Conservation (phyloP, 1,140 invertebrate genomes). For the Acromyrmex echinatior region DNA sequence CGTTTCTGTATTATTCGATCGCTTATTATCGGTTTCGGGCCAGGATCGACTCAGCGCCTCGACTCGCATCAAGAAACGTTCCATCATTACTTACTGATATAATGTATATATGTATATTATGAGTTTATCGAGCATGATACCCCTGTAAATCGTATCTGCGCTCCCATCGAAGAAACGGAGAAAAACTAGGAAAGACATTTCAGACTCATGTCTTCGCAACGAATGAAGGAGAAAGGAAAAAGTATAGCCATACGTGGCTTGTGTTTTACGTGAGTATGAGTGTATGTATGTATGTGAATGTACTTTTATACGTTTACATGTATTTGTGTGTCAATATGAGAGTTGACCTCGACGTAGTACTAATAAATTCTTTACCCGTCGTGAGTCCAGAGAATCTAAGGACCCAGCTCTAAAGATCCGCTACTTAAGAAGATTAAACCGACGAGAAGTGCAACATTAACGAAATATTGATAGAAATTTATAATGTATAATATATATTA, state of each 20-base stretch:
- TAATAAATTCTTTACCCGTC: slow-evolving; percentile 61
- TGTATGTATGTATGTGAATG: not conserved
- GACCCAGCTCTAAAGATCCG: slow-evolving; percentile 56
- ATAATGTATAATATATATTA: slow-evolving; percentile 65
- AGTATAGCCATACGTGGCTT: not conserved
- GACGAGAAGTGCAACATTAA: slow-evolving; percentile 75
- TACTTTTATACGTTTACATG: not conserved
- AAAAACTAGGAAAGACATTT: slow-evolving; percentile 50
- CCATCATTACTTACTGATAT: slow-evolving; percentile 38
- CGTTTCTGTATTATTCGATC: slow-evolving; percentile 29
- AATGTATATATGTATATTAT: not conserved
- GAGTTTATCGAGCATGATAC: slow-evolving; percentile 43
- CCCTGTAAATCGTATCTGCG: slow-evolving; percentile 13
- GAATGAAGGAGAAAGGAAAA: slow-evolving; percentile 32
- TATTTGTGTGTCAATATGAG: slow-evolving; percentile 43
- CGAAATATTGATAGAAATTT: slow-evolving; percentile 77
- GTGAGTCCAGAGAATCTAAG: slow-evolving; percentile 36
- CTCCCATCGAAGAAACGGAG: slow-evolving; percentile 34
- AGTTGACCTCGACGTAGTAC: slow-evolving; percentile 17
- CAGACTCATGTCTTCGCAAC: slow-evolving; percentile 27
- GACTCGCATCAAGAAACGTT: slow-evolving; percentile 23
- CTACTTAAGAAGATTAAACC: slow-evolving; percentile 68
- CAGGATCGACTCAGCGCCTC: slow-evolving; percentile 31
- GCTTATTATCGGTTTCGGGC: slow-evolving; percentile 19
- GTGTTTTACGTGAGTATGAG: slow-evolving; percentile 8